Percentiles rank a stretch among this genome's conserved stretches.
phyloP scores from a whole-genome alignment of 2,888 invertebrate genomes.

The Hymenopus coronatus region DNA sequence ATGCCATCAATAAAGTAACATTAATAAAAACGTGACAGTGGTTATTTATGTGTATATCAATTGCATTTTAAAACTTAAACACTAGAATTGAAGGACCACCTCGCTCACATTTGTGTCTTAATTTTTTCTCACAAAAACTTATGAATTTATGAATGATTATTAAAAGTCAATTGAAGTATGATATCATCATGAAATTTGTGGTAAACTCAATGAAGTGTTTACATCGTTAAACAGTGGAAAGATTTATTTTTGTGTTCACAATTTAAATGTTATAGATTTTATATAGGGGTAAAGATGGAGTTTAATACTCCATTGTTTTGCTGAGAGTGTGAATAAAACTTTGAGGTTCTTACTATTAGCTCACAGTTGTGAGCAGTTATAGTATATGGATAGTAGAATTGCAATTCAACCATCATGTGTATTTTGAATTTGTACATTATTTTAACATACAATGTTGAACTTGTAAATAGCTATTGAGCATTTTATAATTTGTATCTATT shows the following conservation, averaged over 20 bases:
- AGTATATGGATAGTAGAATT: not conserved
- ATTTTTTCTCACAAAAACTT: not conserved
- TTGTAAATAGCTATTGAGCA: not conserved
- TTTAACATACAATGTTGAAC: not conserved
- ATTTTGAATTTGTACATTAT: not conserved
- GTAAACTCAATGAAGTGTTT: not conserved
- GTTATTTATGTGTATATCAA: not conserved
- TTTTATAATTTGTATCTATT: not conserved
- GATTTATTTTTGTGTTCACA: not conserved
- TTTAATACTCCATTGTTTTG: not conserved
- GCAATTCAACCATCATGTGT: not conserved
- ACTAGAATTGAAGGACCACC: not conserved
- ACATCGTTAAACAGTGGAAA: not conserved
- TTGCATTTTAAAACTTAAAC: not conserved
- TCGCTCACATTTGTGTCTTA: not conserved
- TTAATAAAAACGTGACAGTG: conserved; percentile 3
- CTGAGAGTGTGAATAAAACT: not conserved
- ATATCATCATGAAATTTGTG: not conserved
- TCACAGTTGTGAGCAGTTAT: not conserved
- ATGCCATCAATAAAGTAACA: conserved; percentile 27
- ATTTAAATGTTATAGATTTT: not conserved
- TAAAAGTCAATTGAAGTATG: not conserved
- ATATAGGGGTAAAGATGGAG: not conserved
- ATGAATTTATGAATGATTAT: not conserved
- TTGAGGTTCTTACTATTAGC: too few relatives aligned